phyloP scores from a whole-genome alignment of 2,797 vertebrate species.

The Glyptemys insculpta region DNA sequence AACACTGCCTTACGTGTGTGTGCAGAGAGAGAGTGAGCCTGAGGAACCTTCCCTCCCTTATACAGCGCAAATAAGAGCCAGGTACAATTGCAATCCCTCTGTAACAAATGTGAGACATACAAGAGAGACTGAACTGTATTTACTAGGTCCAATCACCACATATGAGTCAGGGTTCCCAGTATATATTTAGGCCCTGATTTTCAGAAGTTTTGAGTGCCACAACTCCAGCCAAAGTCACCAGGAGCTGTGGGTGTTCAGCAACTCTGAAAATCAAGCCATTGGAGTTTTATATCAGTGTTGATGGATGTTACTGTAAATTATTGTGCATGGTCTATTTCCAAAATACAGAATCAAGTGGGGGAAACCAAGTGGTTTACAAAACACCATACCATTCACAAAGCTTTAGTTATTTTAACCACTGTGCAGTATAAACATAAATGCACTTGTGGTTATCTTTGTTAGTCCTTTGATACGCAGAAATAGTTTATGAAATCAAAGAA shows the following conservation, averaged over 20 bases:
- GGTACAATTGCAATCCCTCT: neutral
- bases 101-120: neutral
- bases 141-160: neutral
- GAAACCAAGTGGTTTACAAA: conserved; percentile 12
- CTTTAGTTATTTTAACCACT: neutral
- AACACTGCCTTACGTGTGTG: neutral
- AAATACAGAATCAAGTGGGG: conserved; percentile 5
- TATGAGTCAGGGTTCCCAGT: neutral
- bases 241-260: conserved; percentile 14
- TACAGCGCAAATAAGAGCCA: neutral
- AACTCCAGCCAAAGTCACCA: conserved; percentile 16
- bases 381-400: neutral
- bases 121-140: neutral
- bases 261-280: neutral
- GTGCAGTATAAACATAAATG: neutral
- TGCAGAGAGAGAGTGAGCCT: neutral
- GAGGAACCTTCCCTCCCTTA: neutral
- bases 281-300: conserved; percentile 27
- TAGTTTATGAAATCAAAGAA: neutral
- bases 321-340: neutral
- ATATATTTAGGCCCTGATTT: neutral
- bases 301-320: conserved; percentile 15
- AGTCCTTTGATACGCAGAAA: neutral
- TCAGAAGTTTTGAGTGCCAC: neutral
- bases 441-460: neutral